phyloP scores from a whole-genome alignment of 2,797 vertebrate species.

The Channa striata region DNA sequence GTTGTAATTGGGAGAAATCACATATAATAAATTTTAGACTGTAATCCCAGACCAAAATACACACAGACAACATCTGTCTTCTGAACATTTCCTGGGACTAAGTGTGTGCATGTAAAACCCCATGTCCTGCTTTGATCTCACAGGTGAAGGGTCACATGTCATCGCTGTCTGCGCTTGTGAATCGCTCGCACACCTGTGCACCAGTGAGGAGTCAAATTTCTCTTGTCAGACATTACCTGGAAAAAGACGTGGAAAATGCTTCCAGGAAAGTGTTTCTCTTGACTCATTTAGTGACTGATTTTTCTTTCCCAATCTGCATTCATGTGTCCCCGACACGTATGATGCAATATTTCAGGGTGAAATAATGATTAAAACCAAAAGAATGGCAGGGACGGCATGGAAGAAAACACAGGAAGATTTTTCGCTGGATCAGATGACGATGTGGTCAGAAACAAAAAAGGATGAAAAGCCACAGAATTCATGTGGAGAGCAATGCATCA shows the following conservation, averaged over 20 bases:
- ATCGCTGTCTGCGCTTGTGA: slow-evolving; percentile 31
- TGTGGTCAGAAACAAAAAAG: not conserved
- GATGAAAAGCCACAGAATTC: slow-evolving; percentile 18
- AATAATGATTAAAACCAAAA: slow-evolving; percentile 20
- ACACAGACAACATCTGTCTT: not conserved
- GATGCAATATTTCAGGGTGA: not conserved
- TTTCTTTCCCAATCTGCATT: slow-evolving; percentile 20
- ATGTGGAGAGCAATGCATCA: not conserved
- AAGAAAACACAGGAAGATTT: not conserved
- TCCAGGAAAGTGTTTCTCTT: not conserved
- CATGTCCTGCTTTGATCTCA: slow-evolving; percentile 60
- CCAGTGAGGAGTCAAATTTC: slow-evolving; percentile 34
- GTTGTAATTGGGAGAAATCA: not conserved
- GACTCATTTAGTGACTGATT: slow-evolving; percentile 27
- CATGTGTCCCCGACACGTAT: not conserved
- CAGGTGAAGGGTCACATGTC: slow-evolving; percentile 57
- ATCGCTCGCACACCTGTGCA: slow-evolving; percentile 55
- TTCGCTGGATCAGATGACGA: not conserved
- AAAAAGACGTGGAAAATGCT: not conserved
- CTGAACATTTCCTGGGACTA: slow-evolving; percentile 3
- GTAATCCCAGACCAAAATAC: slow-evolving; percentile 6
- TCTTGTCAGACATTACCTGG: slow-evolving; percentile 17
- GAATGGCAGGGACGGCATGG: slow-evolving; percentile 4
- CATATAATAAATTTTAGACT: not conserved
- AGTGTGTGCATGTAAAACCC: slow-evolving; percentile 21